Evolutionary conservation across 2,888 invertebrate species (phyloP), one percentile per base, ranked within the genome.

Genomic region (Agriopis marginaria): DNA sequence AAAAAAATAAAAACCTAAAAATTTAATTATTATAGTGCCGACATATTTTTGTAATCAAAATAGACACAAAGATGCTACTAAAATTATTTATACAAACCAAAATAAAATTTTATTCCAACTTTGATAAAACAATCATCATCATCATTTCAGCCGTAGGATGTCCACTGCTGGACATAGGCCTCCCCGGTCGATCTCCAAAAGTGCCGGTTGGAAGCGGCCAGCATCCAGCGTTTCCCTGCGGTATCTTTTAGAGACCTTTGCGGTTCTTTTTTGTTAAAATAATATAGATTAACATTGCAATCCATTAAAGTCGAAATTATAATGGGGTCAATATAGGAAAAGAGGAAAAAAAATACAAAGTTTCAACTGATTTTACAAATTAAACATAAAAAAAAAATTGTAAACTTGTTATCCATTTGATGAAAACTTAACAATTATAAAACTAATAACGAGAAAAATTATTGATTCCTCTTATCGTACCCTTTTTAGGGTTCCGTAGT

Each of bases 361-460:
- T 4, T 32, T 32, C 32, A 12, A 53, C 3, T 3, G 39, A 14
- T 39, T 17, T n/a, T 1, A 17, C 42, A n/a, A 49, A 49, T 7
- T 32, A 45, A 54, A 51, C n/a, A 51, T 45, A 51, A 51, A 58
- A 58, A 17, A 62, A 51, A 17, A 59, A 50, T 47, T 39, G 32
- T 32, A 45, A 53, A 47, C 60, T 40, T 54, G 0, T 47, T 56
- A 32, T 50, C 55, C 12, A 62, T 10, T 14, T 55, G 39, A 45
- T 63, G 58, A 12, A 68, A 63, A 68, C 59, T 63, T 63, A 68
- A 68, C 63, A 59, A 68, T 68, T 59, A 63, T 32, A 68, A 68
- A 68, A 59, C 56, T 63, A 68, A 59, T 54, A 68, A 68, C 68
- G 63, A 68, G 7, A 63, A 53, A 45, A 23, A 61, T 32, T 51